Percentiles rank a stretch among this genome's conserved stretches.
Evolutionary conservation across 2,888 invertebrate species (phyloP).

Genomic region (Neoitamus cyanurus): DNA sequence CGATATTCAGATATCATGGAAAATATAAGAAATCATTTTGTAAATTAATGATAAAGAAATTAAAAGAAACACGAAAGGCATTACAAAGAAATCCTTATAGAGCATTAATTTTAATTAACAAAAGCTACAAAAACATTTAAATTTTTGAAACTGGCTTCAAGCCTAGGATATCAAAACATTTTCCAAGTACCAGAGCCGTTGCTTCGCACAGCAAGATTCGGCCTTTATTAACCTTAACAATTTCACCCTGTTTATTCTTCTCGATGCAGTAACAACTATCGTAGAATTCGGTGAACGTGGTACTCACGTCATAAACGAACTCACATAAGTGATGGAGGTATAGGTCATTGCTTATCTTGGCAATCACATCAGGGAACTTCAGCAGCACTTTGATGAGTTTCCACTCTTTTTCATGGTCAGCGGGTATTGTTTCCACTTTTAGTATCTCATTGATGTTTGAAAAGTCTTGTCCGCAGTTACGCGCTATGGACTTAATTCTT

Average conservation of each 20-base stretch:
- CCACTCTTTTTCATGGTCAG: slow-evolving; percentile 93
- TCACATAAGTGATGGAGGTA: slow-evolving; percentile 91
- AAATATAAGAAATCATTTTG: too few species aligned
- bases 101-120: not conserved
- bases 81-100: not conserved
- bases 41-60: too few species aligned
- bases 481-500: slow-evolving; percentile 90
- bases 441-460: slow-evolving; percentile 76
- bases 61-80: not conserved
- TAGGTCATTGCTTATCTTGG: slow-evolving; percentile 84
- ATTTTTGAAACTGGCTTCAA: slow-evolving; percentile 92
- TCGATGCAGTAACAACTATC: slow-evolving; percentile 97
- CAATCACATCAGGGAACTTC: slow-evolving; percentile 87
- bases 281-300: slow-evolving; percentile 96
- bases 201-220: slow-evolving; percentile 93
- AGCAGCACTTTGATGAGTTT: slow-evolving; percentile 89
- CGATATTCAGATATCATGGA: too few species aligned
- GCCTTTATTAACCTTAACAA: slow-evolving; percentile 84
- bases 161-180: slow-evolving; percentile 91
- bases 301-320: slow-evolving; percentile 93
- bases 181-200: slow-evolving; percentile 86
- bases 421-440: slow-evolving; percentile 71
- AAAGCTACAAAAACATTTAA: slow-evolving; percentile 69
- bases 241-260: slow-evolving; percentile 84
- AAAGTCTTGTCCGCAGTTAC: slow-evolving; percentile 69